Evolutionary conservation across 2,797 vertebrate species (phyloP).

Genomic region (Emydoidea blandingii): DNA sequence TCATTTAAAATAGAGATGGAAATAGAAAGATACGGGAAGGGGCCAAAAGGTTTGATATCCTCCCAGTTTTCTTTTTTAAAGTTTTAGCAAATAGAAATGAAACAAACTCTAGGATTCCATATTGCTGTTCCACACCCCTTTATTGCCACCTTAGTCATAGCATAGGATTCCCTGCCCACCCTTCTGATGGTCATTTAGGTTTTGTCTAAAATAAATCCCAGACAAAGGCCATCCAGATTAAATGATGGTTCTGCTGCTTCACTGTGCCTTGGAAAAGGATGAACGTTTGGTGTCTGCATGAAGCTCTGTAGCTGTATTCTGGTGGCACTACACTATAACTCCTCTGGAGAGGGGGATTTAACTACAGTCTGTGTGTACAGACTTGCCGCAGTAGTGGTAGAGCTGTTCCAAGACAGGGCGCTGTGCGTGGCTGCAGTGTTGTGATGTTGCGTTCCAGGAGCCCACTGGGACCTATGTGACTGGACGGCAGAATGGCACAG

Average conservation of each 20-base stretch:
- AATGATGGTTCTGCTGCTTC: slow-evolving; percentile 16
- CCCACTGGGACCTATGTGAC: neutral
- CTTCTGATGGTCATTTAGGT: slow-evolving; percentile 72
- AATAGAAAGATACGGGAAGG: neutral
- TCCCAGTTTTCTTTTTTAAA: neutral
- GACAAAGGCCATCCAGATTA: neutral
- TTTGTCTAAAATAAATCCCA: slow-evolving; percentile 52
- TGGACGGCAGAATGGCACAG: neutral
- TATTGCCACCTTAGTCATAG: neutral
- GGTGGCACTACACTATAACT: neutral
- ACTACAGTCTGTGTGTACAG: accelerated
- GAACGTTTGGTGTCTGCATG: neutral
- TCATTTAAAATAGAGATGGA: neutral
- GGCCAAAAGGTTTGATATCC: neutral
- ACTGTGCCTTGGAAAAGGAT: neutral
- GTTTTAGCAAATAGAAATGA: neutral
- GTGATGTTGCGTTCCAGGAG: accelerated
- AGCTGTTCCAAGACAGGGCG: too few relatives aligned
- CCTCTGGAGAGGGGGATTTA: neutral
- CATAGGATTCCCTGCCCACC: slow-evolving; percentile 58
- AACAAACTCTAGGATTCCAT: neutral
- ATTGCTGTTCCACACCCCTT: slow-evolving; percentile 27
- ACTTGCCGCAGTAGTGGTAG: neutral
- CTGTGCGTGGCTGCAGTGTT: too few relatives aligned
- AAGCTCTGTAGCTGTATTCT: neutral